Evolutionary conservation across 2,888 invertebrate species (phyloP), one percentile per base, ranked within the genome.

Genomic region (Daptonema setosum): DNA sequence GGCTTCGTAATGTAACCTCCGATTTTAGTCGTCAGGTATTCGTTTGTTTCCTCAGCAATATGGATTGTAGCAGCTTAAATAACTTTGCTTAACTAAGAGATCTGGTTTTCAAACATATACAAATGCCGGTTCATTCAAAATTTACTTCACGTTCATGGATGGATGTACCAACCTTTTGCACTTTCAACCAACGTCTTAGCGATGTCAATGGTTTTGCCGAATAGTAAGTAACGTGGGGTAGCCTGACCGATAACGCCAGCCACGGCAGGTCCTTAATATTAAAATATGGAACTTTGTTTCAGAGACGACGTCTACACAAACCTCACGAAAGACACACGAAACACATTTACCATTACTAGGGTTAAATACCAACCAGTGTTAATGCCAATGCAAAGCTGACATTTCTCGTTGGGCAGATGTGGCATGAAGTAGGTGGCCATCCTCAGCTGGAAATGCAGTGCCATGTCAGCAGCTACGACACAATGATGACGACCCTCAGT

Each of bases 1-100:
- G 58, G 43, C 48, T 64, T 63, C n/a, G 65, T 67, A 3, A 57
- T 56, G 54, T 62, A 66, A 26, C 61, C 62, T 24, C 61, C 61
- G 41, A 62, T 58, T 14, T 56, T 47, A 26, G 61, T 56, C 11
- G 62, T 61, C 24, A 61, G 41, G 35, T 50, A 63, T 20, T 48
- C 26, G 45, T 63, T 60, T 2, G 58, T 54, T 22, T 28, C 41
- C 28, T 51, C 57, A 1, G 61, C 62, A 2, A 61, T 45, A 54
- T 61, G 61, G n/a, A 61, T 59, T n/a, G 55, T 52, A 1, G 48
- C 57, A 25, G 63, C 63, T 63, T 45, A 41, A n/a, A n/a, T n/a
- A n/a, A 61, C n/a, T n/a, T n/a, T n/a, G n/a, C n/a, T n/a, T n/a
- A n/a, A n/a, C n/a, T n/a, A n/a, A n/a, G n/a, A n/a, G n/a, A n/a